Evolutionary conservation across 2,888 invertebrate genomes (phyloP), one percentile per base, ranked within the genome.

Genomic region (Conchocele bisecta): DNA sequence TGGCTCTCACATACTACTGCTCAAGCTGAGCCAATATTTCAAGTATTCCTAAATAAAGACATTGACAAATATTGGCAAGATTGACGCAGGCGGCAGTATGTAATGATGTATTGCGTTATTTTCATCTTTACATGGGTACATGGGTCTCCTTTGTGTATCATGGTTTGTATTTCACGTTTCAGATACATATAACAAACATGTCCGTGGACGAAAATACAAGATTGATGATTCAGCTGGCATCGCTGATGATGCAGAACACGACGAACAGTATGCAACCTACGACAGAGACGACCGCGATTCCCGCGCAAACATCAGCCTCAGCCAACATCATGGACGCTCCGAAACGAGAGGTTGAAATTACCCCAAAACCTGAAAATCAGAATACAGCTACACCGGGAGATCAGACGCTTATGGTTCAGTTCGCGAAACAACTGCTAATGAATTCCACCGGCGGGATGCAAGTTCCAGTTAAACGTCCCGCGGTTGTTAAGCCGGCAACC

Each of bases 191-290:
- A n/a, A n/a, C n/a, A n/a, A n/a, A n/a, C n/a, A n/a, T n/a, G n/a
- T n/a, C 11, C 11, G 72, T 76, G 67, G 80, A 80, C 41, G 76
- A 80, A 39, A 80, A 80, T 44, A 77, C 76, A 26, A 67, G 61
- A 35, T 63, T 77, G 59, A 75, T 77, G 69, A 75, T 80, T 33
- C 76, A 80, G 28, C 50, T 80, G 22, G 76, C 76, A 22, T 74
- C 76, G 44, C 68, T 80, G 68, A 60, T 80, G 63, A 75, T 72
- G 72, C 74, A 76, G 58, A 39, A 59, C 33, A 70, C 74, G 54
- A 68, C 75, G 56, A 65, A 64, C 33, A 69, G 68, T 7, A 61
- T 67, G 22, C 29, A 57, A 33, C 68, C 66, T 29, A 41, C 65
- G 0, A 58, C 57, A 22, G 24, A 44, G 6, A n/a, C 53, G 35